phyloP scores from a whole-genome alignment of 2,113 vertebrate species.

The Aythya baeri region DNA sequence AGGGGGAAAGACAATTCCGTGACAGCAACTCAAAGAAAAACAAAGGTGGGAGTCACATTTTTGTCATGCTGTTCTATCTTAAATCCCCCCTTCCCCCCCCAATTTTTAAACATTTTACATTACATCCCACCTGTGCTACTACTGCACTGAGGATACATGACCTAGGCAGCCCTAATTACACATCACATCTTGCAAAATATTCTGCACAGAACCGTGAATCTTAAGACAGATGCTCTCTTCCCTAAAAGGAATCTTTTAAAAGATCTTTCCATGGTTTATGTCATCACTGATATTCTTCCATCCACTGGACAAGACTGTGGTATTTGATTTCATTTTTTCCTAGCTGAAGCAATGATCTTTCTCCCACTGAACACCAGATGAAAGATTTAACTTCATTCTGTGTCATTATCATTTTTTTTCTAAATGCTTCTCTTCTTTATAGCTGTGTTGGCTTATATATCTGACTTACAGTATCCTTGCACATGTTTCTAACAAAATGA shows the following conservation, averaged over 20 bases:
- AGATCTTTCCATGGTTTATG: neutral
- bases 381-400: neutral
- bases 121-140: neutral
- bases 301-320: neutral
- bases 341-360: neutral
- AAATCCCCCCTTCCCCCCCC: neutral
- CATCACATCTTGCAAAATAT: neutral
- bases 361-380: neutral
- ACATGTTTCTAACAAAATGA: neutral
- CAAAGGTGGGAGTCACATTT: neutral
- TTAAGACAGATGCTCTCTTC: neutral
- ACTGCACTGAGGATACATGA: neutral
- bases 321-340: neutral
- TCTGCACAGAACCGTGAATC: neutral
- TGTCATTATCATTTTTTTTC: neutral
- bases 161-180: neutral
- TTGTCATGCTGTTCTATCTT: neutral
- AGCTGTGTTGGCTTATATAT: neutral
- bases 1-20: neutral
- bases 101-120: neutral
- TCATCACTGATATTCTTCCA: neutral
- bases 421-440: neutral
- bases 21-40: neutral
- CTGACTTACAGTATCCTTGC: neutral
- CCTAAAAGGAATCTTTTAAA: neutral